phyloP scores from a whole-genome alignment of 2,113 vertebrate species.

The Panthera tigris region DNA sequence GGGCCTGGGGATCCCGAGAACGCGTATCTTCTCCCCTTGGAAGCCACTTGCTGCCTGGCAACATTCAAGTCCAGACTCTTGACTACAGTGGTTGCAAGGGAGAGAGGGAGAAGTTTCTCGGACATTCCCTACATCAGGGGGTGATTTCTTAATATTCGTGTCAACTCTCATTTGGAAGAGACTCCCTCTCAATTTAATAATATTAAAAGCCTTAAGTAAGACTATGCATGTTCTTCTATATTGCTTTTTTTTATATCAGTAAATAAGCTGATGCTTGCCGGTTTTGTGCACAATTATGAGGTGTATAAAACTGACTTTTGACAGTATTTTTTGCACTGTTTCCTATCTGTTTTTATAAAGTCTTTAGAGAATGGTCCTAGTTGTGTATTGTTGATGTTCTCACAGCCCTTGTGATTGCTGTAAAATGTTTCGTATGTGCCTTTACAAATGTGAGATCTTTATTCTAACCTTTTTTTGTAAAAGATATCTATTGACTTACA shows the following conservation, averaged over 20 bases:
- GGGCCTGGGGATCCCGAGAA: neutral
- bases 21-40: neutral
- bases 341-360: slow-evolving; percentile 87
- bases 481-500: slow-evolving; percentile 85
- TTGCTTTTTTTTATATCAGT: slow-evolving; percentile 88
- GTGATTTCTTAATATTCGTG: neutral
- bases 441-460: slow-evolving; percentile 86
- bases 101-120: neutral
- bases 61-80: neutral
- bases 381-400: slow-evolving; percentile 79
- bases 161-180: slow-evolving; percentile 53
- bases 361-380: slow-evolving; percentile 81
- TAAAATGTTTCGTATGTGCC: slow-evolving; percentile 90
- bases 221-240: slow-evolving; percentile 94
- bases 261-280: slow-evolving; percentile 89
- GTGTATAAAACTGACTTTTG: slow-evolving; percentile 87
- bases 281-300: slow-evolving; percentile 76
- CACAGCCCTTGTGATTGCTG: slow-evolving; percentile 84
- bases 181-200: slow-evolving; percentile 58
- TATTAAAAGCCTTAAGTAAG: slow-evolving; percentile 82
- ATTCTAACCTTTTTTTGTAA: slow-evolving; percentile 85
- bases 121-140: slow-evolving; percentile 46
- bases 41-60: neutral
- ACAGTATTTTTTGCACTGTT: slow-evolving; percentile 93
- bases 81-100: too few species aligned